phyloP scores from a whole-genome alignment of 2,797 vertebrate species.

The Semotilus atromaculatus region DNA sequence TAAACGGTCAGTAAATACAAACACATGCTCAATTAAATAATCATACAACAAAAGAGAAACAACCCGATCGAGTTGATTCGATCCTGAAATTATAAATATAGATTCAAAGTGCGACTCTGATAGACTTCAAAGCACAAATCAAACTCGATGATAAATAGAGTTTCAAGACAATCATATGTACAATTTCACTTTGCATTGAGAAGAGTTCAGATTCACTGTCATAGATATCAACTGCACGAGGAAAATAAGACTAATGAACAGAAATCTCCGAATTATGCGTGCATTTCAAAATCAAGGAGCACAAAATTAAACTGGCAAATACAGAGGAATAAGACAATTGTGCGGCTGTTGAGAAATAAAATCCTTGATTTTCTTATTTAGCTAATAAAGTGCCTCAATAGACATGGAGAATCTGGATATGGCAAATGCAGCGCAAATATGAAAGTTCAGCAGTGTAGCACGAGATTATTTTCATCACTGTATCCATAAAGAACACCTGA shows the following conservation, averaged over 20 bases:
- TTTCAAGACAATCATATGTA: slow-evolving; percentile 75
- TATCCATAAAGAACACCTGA: slow-evolving; percentile 31
- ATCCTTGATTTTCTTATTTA: slow-evolving; percentile 14
- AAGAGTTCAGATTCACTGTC: slow-evolving; percentile 43
- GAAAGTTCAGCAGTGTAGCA: background rate
- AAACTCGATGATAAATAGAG: slow-evolving; percentile 79
- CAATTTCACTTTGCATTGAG: slow-evolving; percentile 58
- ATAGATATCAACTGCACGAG: slow-evolving; percentile 56
- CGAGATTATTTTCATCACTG: background rate
- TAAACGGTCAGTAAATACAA: slow-evolving; percentile 79
- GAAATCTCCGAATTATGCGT: slow-evolving; percentile 35
- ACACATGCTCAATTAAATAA: slow-evolving; percentile 89
- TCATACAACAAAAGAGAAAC: slow-evolving; percentile 74
- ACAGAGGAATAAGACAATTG: background rate
- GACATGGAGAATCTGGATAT: slow-evolving; percentile 34
- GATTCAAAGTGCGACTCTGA: slow-evolving; percentile 81
- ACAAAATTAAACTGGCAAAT: background rate
- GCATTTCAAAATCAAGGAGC: background rate
- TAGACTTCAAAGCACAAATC: slow-evolving; percentile 80
- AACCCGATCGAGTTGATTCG: slow-evolving; percentile 84
- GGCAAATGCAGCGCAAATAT: slow-evolving; percentile 19
- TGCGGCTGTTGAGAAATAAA: slow-evolving; percentile 20
- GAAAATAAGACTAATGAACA: slow-evolving; percentile 60
- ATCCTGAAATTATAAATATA: slow-evolving; percentile 86
- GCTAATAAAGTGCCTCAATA: slow-evolving; percentile 60